A percentile compares a stretch with the other conserved stretches of the same genome.
Conservation (phyloP, 2,797 vertebrate genomes). For the Bradypodion pumilum region DNA sequence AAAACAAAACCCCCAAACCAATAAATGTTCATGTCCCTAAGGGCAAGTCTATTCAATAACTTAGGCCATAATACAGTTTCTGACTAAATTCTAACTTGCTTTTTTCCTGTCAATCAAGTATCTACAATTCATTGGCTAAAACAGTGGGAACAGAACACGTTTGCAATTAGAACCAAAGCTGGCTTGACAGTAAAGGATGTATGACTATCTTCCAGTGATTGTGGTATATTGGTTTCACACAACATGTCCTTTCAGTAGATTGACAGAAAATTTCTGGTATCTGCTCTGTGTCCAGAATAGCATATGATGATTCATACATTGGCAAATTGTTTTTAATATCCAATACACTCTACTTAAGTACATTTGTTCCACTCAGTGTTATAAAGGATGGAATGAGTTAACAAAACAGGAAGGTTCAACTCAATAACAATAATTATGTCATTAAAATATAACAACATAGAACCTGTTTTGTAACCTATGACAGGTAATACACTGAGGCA, state of each 20-base stretch:
- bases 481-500: neutral
- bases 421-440: neutral
- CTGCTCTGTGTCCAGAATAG: neutral
- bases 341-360: neutral
- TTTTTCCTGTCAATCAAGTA: too few species aligned
- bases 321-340: neutral
- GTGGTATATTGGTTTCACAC: neutral
- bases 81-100: too few species aligned
- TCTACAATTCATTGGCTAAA: too few species aligned
- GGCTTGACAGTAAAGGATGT: too few species aligned
- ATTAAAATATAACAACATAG: neutral
- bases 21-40: too few species aligned
- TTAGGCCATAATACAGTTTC: too few species aligned
- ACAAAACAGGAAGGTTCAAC: neutral
- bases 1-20: neutral
- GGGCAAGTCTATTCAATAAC: accelerated
- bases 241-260: neutral
- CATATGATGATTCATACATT: neutral
- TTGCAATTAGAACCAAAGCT: too few species aligned
- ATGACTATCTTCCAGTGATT: too few species aligned
- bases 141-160: neutral
- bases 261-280: neutral
- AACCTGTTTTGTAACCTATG: neutral
- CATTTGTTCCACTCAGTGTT: neutral
- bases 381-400: neutral